Evolutionary conservation across 2,888 invertebrate genomes (phyloP), one percentile per base, ranked within the genome.

Genomic region (Tetramorium bicarinatum): DNA sequence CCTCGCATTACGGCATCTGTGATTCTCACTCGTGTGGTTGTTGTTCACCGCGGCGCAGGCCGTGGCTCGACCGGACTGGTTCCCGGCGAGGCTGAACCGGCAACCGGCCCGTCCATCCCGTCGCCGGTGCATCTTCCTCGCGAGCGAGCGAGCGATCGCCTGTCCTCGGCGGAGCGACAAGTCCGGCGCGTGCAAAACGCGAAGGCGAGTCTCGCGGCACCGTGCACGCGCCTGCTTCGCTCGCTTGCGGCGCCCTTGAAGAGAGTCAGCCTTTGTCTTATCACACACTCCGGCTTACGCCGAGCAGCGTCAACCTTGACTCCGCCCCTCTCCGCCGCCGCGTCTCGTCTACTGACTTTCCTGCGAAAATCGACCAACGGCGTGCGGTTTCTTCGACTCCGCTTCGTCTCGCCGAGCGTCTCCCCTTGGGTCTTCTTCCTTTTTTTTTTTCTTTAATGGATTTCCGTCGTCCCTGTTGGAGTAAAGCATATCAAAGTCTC

Each of bases 221-320:
- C 41, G 54, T 29, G 11, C 54, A 38, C 54, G 84, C 79, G 80
- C 25, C 34, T 34, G 72, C 59, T 56, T 83, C 86, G 90, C 84
- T 25, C 66, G 64, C 44, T 82, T 86, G 90, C 85, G 85, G 86
- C 90, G 93, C 93, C 93, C 94, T 93, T 93, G 93, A 93, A 89
- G 92, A 90, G 89, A 92, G 92, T 91, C 92, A 92, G 93, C 91
- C 93, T 94, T 93, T 94, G 93, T 94, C 93, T 94, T 94, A 94
- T 94, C 94, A 93, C 89, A 79, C 79, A 90, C 84, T 88, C 41
- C 85, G 90, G 87, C 89, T 91, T 91, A 87, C 88, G 89, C 82
- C 89, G 85, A 86, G 87, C 91, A 87, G 82, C 90, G 90, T 89
- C 92, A 93, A 92, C 94, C 94, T 94, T 94, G 94, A 94, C 94